Base-by-base conservation (phyloP, 2,888 invertebrate genomes). In the Arrhopalites spinosus region DNA sequence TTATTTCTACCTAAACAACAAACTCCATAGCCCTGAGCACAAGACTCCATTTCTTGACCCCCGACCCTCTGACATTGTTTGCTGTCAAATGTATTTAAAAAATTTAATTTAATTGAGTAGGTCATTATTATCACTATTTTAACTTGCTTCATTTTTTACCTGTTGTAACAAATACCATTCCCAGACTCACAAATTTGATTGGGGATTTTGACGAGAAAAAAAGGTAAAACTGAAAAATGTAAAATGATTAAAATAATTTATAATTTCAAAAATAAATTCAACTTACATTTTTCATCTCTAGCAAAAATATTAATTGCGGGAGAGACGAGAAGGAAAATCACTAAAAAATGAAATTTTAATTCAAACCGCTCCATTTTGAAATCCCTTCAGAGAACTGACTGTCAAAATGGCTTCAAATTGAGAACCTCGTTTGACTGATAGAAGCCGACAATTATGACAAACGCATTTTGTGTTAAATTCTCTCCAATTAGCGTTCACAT, bases 1-100 rank as follows among this genome's bases (percentile, higher is more conserved):
- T 29, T 27, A 5, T 50, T 50, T 74, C 75, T 78, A 81, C 81
- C 70, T 13, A 77, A 45, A 72, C 81, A 81, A 47, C 81, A 81
- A 20, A 75, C 75, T 27, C 81, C 80, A 71, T 78, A 78, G 5
- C 78, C 79, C 47, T 29, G 47, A 5, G 76, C 79, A 66, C 81
- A 81, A 2, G 72, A 70, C 23, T 56, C 70, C 25, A 56, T 23
- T 13, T n/a, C 20, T 13, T 17, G n/a, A 2, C 70, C 70, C 13
- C 50, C 50, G 11, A 59, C n/a, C 1, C 27, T 11, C 20, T 17
- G 3, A 17, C 70, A 70, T 5, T n/a, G 25, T 56, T 63, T 59
- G 2, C 59, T 59, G 3, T 20, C 23, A 20, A 20, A 59, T 59
- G 8, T 25, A 13, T 11, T 7, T 59, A 2, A 20, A 3, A 50